phyloP scores from a whole-genome alignment of 2,797 vertebrate genomes.

The Capromys pilorides region DNA sequence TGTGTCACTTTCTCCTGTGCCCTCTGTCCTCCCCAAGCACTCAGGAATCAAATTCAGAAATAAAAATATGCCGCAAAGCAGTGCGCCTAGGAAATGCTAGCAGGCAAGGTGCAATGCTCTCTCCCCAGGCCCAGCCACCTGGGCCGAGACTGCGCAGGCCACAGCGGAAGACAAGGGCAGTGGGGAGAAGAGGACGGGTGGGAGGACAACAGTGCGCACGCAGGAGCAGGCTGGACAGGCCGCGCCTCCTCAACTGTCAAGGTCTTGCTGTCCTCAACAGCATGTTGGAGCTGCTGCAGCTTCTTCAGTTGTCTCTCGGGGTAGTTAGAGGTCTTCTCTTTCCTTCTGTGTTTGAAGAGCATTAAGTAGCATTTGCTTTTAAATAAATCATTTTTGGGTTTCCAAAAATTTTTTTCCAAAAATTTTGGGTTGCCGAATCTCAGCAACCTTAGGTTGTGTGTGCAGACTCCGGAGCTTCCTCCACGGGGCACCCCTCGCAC shows the following conservation, averaged over 20 bases:
- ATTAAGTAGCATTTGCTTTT: constrained; percentile 40
- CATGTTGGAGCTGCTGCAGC: constrained; percentile 5
- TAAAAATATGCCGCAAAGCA: background rate
- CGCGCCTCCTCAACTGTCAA: constrained; percentile 31
- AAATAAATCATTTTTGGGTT: constrained; percentile 53
- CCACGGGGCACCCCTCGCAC: background rate
- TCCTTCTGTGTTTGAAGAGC: constrained; percentile 13
- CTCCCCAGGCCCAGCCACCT: background rate
- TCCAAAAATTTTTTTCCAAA: no score
- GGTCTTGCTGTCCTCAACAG: background rate
- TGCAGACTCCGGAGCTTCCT: background rate
- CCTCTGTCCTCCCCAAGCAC: background rate
- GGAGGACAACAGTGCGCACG: background rate
- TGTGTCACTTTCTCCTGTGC: background rate
- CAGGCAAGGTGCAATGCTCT: background rate
- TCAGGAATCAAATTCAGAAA: constrained; percentile 34
- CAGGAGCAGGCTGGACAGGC: constrained; percentile 33
- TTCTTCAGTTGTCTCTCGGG: background rate
- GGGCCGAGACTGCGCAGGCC: constrained; percentile 28
- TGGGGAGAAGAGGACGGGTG: constrained; percentile 31
- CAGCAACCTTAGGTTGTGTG: background rate
- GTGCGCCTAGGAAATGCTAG: background rate
- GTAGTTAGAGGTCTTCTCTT: background rate
- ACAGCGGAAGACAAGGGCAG: background rate
- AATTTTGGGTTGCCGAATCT: constrained; percentile 29